A percentile compares a stretch with the other conserved stretches of the same genome.
Evolutionary conservation across 2,888 invertebrate genomes (phyloP).

Genomic region (Pheosia tremula): DNA sequence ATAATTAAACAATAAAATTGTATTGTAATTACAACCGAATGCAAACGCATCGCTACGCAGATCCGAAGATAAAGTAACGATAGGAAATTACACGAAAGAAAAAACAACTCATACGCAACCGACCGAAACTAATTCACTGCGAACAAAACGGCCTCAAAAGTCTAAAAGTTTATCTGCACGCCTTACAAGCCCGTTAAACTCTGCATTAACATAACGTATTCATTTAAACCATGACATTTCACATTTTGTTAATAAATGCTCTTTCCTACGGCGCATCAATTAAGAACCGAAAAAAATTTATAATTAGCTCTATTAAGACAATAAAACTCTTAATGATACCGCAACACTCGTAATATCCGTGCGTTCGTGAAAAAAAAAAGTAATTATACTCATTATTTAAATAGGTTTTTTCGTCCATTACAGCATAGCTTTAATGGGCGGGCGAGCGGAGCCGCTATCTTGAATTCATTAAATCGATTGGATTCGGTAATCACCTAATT

Average conservation of each 20-base stretch:
- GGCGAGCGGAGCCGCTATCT: slow-evolving; percentile 76
- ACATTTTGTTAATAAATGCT: slow-evolving; percentile 82
- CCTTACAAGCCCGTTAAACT: slow-evolving; percentile 75
- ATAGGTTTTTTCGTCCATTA: slow-evolving; percentile 81
- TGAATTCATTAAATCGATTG: slow-evolving; percentile 83
- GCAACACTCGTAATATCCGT: slow-evolving; percentile 81
- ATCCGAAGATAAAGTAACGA: slow-evolving; percentile 52
- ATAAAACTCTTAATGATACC: slow-evolving; percentile 84
- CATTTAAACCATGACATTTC: slow-evolving; percentile 84
- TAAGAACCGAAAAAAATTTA: slow-evolving; percentile 83
- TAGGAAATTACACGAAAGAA: slow-evolving; percentile 63
- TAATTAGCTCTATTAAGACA: slow-evolving; percentile 84
- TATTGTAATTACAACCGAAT: slow-evolving; percentile 46
- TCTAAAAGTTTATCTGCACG: slow-evolving; percentile 71
- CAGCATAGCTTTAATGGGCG: slow-evolving; percentile 76
- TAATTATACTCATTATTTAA: slow-evolving; percentile 84
- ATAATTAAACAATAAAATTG: slow-evolving; percentile 60
- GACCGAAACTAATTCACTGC: slow-evolving; percentile 76
- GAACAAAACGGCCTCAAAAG: slow-evolving; percentile 76
- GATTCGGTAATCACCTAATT: slow-evolving; percentile 84
- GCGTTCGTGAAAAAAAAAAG: slow-evolving; percentile 81
- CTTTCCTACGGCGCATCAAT: slow-evolving; percentile 81
- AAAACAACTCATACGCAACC: slow-evolving; percentile 60
- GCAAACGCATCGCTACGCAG: slow-evolving; percentile 13
- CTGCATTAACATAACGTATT: slow-evolving; percentile 81